Base-by-base conservation (phyloP, 2,113 vertebrate genomes). In the Sander vitreus region DNA sequence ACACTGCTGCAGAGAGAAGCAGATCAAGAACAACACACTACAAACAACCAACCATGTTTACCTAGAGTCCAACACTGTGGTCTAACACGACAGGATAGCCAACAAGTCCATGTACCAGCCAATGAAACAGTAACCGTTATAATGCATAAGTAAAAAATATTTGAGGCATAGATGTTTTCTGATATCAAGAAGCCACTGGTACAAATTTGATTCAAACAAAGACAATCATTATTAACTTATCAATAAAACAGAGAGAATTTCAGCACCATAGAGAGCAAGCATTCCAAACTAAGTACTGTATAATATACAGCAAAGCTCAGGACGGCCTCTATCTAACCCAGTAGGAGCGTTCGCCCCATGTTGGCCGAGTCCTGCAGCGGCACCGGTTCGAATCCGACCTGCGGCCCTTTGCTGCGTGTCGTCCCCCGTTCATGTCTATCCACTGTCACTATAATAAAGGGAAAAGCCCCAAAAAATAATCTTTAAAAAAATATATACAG, bases 211-310 rank as follows among this genome's bases (percentile, higher is more conserved):
- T 64, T n/a, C 4, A 53, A 43, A 60, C 48, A 50, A 30, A 67
- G 25, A 70, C 10, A 43, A 66, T 80, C 7, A n/a, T 9, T n/a
- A 6, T 60, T 4, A 60, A 60, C 19, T 50, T 67, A 19, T 67
- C 6, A 71, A 64, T 45, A 33, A 66, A 65, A 50, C 4, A 1
- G 33, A 33, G 4, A 63, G 18, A 48, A 53, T 33, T 87, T 84
- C 80, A 85, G 86, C 84, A 87, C 82, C 80, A 81, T 43, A 74
- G 77, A 84, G 63, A 84, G 82, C 79, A 81, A 81, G 83, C 65
- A 43, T 16, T 7, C 36, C 45, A 0, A 21, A 54, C 23, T 39
- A 74, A 71, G 33, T 33, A 33, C 33, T 33, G 63, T 23, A 62
- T 27, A 57, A 27, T 13, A 74, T 2, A 39, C 16, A 69, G 43